A percentile compares a stretch with the other conserved stretches of the same genome.
phyloP scores from a whole-genome alignment of 2,113 vertebrate species.

The Ciconia stormi region DNA sequence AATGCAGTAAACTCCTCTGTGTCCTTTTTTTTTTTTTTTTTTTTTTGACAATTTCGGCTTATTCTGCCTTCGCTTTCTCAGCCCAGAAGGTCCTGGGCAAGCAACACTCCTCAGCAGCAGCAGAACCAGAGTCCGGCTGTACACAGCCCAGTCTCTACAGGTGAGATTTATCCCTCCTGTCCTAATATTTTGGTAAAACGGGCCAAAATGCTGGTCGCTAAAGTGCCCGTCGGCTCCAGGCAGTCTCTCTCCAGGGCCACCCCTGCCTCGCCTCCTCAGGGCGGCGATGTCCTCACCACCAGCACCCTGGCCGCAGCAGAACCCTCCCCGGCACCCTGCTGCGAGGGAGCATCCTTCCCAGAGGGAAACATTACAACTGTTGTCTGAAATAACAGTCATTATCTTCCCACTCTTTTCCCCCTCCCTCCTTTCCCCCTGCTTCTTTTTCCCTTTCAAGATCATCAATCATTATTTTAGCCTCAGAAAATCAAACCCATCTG shows the following conservation, averaged over 20 bases:
- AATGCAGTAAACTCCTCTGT: slow-evolving; percentile 50
- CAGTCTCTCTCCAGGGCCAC: not conserved
- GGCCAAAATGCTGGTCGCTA: not conserved
- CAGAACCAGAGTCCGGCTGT: not conserved
- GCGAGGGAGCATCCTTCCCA: not conserved
- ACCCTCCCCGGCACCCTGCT: not conserved
- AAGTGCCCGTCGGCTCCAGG: not conserved
- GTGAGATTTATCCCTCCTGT: not conserved
- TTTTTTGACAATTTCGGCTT: not conserved
- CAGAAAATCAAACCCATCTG: slow-evolving; percentile 50
- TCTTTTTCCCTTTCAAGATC: slow-evolving; percentile 43
- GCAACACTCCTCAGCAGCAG: not conserved
- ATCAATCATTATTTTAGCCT: slow-evolving; percentile 56
- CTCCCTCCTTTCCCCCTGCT: not conserved
- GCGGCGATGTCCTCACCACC: not conserved
- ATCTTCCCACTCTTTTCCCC: not conserved
- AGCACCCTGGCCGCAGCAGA: not conserved
- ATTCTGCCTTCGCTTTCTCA: slow-evolving; percentile 35
- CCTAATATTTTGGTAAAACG: not conserved
- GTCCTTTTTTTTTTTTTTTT: not conserved
- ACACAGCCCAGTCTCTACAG: not conserved
- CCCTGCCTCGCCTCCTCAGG: not conserved
- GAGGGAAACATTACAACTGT: not conserved
- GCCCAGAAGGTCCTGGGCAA: not conserved
- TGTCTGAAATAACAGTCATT: slow-evolving; percentile 38